Percentiles rank a stretch among this genome's conserved stretches.
These are phyloP conservation scores for Oreonectes daqikongensis DNA, from an alignment of 2,797 vertebrate species.

Conservation along the genomic window DNA sequence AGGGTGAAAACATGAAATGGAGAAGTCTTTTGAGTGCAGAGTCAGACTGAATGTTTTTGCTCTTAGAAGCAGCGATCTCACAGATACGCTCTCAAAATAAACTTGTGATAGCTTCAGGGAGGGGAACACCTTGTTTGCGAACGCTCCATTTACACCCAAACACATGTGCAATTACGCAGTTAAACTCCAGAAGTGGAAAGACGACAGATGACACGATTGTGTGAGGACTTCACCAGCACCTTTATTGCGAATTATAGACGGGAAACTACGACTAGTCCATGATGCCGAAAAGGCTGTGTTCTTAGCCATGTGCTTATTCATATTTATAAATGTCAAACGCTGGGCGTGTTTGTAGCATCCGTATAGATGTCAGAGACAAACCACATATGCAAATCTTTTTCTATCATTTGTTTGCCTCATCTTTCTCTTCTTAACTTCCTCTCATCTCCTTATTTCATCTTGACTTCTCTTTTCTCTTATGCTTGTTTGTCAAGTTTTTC, in stretches of 20 bases:
- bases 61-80: background rate
- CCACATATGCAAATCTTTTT: background rate
- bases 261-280: slow-evolving; percentile 13
- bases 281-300: slow-evolving; percentile 22
- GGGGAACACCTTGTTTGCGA: slow-evolving; percentile 47
- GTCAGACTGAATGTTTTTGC: slow-evolving; percentile 22
- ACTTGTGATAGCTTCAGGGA: slow-evolving; percentile 50
- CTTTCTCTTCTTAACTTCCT: background rate
- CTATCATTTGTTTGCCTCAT: background rate
- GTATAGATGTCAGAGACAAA: slow-evolving; percentile 11
- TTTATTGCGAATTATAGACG: slow-evolving; percentile 41
- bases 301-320: background rate
- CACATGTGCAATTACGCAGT: slow-evolving; percentile 44
- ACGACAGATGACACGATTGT: slow-evolving; percentile 46
- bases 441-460: background rate
- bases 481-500: background rate
- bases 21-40: slow-evolving; percentile 12
- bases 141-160: slow-evolving; percentile 35
- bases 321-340: slow-evolving; percentile 37
- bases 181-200: slow-evolving; percentile 38
- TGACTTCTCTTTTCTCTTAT: slow-evolving; percentile 4
- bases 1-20: background rate
- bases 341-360: slow-evolving; percentile 8
- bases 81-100: slow-evolving; percentile 50
- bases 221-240: slow-evolving; percentile 22